Percentiles rank a stretch among this genome's conserved stretches.
Evolutionary conservation across 2,888 invertebrate genomes (phyloP).

Genomic region (Dasysyrphus tricinctus): DNA sequence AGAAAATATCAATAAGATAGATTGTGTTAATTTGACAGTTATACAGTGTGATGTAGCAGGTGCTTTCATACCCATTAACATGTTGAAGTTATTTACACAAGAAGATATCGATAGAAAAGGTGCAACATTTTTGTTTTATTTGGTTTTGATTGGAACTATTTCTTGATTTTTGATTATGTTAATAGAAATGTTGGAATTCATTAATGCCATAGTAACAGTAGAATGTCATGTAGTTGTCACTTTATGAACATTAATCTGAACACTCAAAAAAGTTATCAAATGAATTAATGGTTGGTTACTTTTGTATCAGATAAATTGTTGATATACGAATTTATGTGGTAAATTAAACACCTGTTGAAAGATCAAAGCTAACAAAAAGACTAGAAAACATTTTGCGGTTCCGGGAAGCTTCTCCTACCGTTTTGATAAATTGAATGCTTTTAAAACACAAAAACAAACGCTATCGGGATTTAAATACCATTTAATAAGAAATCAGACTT

Average conservation of each 20-base stretch:
- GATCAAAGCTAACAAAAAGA: not conserved
- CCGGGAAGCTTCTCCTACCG: not conserved
- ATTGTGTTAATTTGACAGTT: slow-evolving; percentile 51
- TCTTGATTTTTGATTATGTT: not conserved
- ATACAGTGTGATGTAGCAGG: not conserved
- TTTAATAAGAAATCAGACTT: slow-evolving; percentile 35
- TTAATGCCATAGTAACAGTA: not conserved
- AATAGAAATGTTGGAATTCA: slow-evolving; percentile 1
- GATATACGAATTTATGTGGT: not conserved
- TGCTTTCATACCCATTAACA: not conserved
- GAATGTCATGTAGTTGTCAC: not conserved
- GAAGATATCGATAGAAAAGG: not conserved
- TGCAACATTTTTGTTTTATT: not conserved
- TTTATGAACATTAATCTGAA: not conserved
- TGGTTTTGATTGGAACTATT: not conserved
- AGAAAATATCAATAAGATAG: slow-evolving; percentile 46
- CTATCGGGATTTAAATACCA: slow-evolving; percentile 7
- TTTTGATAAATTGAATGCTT: slow-evolving; percentile 17
- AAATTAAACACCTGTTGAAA: not conserved
- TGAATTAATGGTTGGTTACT: not conserved
- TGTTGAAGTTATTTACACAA: not conserved
- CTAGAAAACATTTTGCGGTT: not conserved
- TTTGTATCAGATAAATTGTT: not conserved
- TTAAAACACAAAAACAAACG: not conserved
- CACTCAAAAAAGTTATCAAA: not conserved